Evolutionary conservation across 2,113 vertebrate species (phyloP).

Genomic region (Pelmatolapia mariae): DNA sequence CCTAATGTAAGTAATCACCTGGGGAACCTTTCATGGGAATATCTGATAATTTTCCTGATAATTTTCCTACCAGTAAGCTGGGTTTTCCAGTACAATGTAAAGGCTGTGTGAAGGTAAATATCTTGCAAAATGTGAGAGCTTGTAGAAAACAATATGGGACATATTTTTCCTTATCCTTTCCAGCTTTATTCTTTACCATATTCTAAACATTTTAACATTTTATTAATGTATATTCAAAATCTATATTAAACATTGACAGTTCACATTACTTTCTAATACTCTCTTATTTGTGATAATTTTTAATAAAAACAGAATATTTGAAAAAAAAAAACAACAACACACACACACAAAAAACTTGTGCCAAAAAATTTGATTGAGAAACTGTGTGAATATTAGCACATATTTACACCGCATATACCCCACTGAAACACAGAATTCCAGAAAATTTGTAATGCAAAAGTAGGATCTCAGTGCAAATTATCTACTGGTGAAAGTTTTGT

Average conservation of each 20-base stretch:
- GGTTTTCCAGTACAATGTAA: background rate
- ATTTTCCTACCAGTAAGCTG: background rate
- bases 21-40: background rate
- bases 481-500: background rate
- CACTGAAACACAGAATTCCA: background rate
- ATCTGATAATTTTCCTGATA: background rate
- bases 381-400: background rate
- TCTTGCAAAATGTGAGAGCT: background rate
- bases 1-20: background rate
- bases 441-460: background rate
- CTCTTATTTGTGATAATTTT: background rate
- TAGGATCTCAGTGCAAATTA: background rate
- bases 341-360: too few species aligned
- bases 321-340: background rate
- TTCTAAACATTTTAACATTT: background rate
- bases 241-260: background rate
- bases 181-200: background rate
- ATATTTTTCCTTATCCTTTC: background rate
- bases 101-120: background rate
- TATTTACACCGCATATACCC: background rate
- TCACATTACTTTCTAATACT: background rate
- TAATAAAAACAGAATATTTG: background rate
- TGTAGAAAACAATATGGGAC: background rate
- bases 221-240: background rate
- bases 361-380: background rate